Evolutionary conservation across 2,797 vertebrate genomes (phyloP).

Genomic region (Enteromius radiatus): DNA sequence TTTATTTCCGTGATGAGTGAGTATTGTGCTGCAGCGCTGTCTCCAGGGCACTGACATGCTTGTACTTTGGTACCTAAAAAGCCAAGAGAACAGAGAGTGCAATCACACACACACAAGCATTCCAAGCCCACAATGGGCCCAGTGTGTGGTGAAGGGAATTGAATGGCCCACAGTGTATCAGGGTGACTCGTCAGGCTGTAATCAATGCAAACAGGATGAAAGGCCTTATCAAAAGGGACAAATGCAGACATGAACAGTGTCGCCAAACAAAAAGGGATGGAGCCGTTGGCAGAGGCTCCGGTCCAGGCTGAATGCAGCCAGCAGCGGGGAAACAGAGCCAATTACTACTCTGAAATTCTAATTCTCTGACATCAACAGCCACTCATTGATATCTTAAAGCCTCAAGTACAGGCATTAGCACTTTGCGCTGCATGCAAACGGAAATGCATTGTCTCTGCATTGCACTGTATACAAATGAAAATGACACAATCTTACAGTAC

Average conservation of each 20-base stretch:
- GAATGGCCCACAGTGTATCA: slow-evolving; percentile 79
- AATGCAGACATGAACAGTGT: slow-evolving; percentile 79
- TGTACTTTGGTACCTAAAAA: slow-evolving; percentile 66
- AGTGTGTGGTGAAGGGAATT: slow-evolving; percentile 78
- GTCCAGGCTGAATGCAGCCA: slow-evolving; percentile 56
- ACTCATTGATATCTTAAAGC: slow-evolving; percentile 63
- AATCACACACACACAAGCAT: slow-evolving; percentile 62
- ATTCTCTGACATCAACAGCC: slow-evolving; percentile 68
- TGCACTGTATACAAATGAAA: not conserved
- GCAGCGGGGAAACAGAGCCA: slow-evolving; percentile 65
- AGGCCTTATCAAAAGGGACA: slow-evolving; percentile 80
- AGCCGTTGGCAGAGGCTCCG: slow-evolving; percentile 63
- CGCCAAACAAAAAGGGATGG: slow-evolving; percentile 69
- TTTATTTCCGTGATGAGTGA: slow-evolving; percentile 68
- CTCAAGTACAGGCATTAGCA: slow-evolving; percentile 56
- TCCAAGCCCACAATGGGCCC: slow-evolving; percentile 80
- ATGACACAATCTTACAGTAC: not conserved
- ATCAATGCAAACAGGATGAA: slow-evolving; percentile 86
- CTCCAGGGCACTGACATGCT: slow-evolving; percentile 67
- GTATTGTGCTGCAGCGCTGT: slow-evolving; percentile 64
- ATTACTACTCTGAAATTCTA: slow-evolving; percentile 67
- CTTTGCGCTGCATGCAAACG: slow-evolving; percentile 43
- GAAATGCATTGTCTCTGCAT: slow-evolving; percentile 24
- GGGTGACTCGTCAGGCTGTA: slow-evolving; percentile 80
- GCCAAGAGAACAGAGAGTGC: slow-evolving; percentile 57